phyloP scores from a whole-genome alignment of 2,113 vertebrate species.

The Malurus cyaneus region DNA sequence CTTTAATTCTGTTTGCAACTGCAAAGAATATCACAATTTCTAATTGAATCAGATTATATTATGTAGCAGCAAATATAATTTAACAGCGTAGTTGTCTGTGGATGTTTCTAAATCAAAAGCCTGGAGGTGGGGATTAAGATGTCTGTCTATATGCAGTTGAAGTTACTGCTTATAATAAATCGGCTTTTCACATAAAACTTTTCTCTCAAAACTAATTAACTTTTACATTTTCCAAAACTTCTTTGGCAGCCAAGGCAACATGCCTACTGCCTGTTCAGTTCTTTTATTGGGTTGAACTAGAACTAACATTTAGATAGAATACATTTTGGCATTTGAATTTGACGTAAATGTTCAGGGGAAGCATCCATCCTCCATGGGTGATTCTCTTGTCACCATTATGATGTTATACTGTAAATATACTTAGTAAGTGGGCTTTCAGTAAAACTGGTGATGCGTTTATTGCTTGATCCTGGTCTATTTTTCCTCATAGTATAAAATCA shows the following conservation, averaged over 20 bases:
- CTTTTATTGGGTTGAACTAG: slow-evolving; percentile 50
- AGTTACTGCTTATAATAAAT: slow-evolving; percentile 54
- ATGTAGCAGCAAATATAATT: background rate
- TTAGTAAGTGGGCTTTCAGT: slow-evolving; percentile 35
- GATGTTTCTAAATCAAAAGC: slow-evolving; percentile 48
- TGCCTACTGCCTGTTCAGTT: slow-evolving; percentile 50
- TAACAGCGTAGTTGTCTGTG: background rate
- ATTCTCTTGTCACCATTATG: background rate
- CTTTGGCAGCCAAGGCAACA: slow-evolving; percentile 29
- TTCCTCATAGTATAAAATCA: background rate
- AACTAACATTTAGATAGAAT: slow-evolving; percentile 48
- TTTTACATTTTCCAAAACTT: slow-evolving; percentile 27
- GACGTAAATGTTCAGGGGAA: slow-evolving; percentile 59
- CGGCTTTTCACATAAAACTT: slow-evolving; percentile 43
- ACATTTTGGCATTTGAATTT: slow-evolving; percentile 71
- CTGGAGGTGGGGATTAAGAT: background rate
- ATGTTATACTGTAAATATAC: slow-evolving; percentile 21
- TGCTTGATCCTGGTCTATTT: slow-evolving; percentile 24
- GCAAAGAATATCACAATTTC: background rate
- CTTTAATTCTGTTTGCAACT: slow-evolving; percentile 14
- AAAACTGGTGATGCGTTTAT: background rate
- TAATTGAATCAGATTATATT: slow-evolving; percentile 13
- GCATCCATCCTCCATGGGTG: background rate
- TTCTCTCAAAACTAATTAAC: slow-evolving; percentile 32
- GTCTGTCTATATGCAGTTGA: slow-evolving; percentile 21